Evolutionary conservation across 2,113 vertebrate genomes (phyloP).

Genomic region (Toxostoma redivivum): DNA sequence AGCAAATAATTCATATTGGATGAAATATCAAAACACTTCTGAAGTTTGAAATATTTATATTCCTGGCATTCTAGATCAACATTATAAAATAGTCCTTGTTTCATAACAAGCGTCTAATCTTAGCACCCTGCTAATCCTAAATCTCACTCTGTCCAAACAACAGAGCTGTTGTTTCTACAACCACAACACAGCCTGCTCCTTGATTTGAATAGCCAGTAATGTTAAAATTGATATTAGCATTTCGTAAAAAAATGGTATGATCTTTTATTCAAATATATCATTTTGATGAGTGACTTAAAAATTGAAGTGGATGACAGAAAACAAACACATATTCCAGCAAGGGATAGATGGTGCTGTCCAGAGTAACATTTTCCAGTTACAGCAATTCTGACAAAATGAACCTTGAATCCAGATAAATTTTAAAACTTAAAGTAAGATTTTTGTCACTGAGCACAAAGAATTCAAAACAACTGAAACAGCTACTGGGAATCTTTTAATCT

Average conservation of each 20-base stretch:
- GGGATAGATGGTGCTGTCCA: background rate
- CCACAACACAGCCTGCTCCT: background rate
- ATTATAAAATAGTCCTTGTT: slow-evolving; percentile 32
- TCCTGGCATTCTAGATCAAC: background rate
- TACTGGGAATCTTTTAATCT: background rate
- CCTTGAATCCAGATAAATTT: background rate
- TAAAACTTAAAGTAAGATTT: background rate
- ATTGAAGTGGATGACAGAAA: background rate
- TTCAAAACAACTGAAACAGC: background rate
- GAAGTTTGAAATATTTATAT: background rate
- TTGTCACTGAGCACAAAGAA: background rate
- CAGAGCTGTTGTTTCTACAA: background rate
- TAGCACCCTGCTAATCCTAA: slow-evolving; percentile 13
- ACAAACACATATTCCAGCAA: background rate
- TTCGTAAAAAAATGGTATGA: background rate
- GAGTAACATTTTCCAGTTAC: background rate
- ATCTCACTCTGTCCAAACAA: slow-evolving; percentile 16
- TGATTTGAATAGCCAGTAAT: background rate
- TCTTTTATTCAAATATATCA: background rate
- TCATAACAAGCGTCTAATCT: slow-evolving; percentile 25
- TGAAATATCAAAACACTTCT: background rate
- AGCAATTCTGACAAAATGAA: background rate
- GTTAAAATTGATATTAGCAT: background rate
- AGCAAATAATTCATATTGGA: background rate
- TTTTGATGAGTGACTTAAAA: background rate